Percentiles rank a stretch among this genome's conserved stretches.
phyloP scores from a whole-genome alignment of 1,140 invertebrate species.

The Conopomorpha cramerella region DNA sequence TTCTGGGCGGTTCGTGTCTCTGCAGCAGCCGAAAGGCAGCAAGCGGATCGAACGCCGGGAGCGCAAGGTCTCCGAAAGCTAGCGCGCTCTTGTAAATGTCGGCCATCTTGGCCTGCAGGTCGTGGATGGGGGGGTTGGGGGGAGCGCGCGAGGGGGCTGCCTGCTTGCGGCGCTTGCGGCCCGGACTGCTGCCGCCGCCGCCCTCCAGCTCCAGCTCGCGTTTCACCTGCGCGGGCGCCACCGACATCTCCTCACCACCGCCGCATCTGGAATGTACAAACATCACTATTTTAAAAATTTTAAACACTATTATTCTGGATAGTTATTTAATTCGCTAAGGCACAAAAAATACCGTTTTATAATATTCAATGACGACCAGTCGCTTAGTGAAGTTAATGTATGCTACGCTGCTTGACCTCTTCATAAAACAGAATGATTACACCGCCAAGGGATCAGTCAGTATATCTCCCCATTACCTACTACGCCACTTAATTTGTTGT shows the following conservation, averaged over 20 bases:
- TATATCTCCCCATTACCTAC: no score
- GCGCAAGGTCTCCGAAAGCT: slow-evolving; percentile 48
- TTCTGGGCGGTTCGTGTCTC: slow-evolving; percentile 72
- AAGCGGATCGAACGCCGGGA: slow-evolving; percentile 51
- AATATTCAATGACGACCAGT: no score
- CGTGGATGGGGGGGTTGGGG: slow-evolving; percentile 21
- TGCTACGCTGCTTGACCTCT: not conserved
- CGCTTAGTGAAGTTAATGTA: no score
- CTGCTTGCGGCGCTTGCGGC: slow-evolving; percentile 50
- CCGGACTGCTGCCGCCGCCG: slow-evolving; percentile 34
- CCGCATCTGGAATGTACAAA: slow-evolving; percentile 36
- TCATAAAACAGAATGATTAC: not conserved
- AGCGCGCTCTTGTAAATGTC: slow-evolving; percentile 58
- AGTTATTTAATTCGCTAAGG: not conserved
- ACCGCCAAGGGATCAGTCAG: no score
- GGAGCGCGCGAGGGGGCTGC: slow-evolving; percentile 39
- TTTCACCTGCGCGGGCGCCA: slow-evolving; percentile 54
- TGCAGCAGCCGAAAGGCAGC: slow-evolving; percentile 61
- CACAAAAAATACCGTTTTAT: not conserved
- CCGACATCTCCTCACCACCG: slow-evolving; percentile 59
- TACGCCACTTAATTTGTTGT: no score
- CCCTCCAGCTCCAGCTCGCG: slow-evolving; percentile 28
- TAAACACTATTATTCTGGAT: not conserved
- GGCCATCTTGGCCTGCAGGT: slow-evolving; percentile 56
- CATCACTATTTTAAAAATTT: not conserved